Evolutionary conservation across 2,888 invertebrate genomes (phyloP).

Genomic region (Ceratothoa steindachneri): DNA sequence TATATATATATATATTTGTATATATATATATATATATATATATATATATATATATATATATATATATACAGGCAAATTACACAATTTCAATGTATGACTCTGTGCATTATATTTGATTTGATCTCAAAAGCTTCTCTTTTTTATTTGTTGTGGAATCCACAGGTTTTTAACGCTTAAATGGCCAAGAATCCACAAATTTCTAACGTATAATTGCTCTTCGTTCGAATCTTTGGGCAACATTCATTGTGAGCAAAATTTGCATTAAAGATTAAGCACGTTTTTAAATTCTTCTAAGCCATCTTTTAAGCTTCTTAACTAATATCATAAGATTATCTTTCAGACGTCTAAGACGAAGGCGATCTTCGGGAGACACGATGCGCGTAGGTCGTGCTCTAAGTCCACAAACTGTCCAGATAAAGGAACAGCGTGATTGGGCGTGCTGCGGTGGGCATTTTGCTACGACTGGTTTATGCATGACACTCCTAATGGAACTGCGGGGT

Average conservation of each 20-base stretch:
- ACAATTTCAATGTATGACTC: no score
- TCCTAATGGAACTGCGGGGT: not conserved
- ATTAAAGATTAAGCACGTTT: not conserved
- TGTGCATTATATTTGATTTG: not conserved
- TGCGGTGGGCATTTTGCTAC: not conserved
- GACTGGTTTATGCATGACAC: conserved; percentile 4
- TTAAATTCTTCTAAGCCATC: not conserved
- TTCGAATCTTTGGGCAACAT: no score
- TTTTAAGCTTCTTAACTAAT: not conserved
- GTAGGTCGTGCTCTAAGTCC: not conserved
- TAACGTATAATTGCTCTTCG: no score
- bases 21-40: not conserved
- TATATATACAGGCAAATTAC: not conserved
- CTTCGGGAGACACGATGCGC: not conserved
- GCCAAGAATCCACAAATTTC: no score
- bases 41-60: not conserved
- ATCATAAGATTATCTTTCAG: not conserved
- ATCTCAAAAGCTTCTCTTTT: not conserved
- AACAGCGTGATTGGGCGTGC: conserved; percentile 5
- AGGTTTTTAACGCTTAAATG: not conserved
- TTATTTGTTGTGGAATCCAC: not conserved
- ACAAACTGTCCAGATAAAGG: conserved; percentile 5
- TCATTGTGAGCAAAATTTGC: not conserved
- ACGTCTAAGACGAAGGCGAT: not conserved
- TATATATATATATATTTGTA: no score